These are phyloP conservation scores for Miltochrista miniata DNA, from an alignment of 2,888 invertebrate species.

Conservation along the genomic window DNA sequence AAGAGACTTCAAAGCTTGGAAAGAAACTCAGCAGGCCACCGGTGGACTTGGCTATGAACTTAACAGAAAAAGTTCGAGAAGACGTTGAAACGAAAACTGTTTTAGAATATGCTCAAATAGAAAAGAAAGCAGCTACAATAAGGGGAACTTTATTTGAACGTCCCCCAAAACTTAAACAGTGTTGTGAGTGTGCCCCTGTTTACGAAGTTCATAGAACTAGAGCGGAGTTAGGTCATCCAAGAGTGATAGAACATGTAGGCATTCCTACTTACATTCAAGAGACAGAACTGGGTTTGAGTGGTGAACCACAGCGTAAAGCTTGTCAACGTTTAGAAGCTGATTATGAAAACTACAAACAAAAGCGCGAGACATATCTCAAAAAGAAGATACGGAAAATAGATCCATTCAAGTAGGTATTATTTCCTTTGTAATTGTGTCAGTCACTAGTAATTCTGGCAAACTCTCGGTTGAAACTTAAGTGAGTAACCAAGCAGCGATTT, in stretches of 20 bases:
- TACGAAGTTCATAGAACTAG: constrained; percentile 64
- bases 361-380: constrained; percentile 53
- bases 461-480: too few relatives aligned
- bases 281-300: constrained; percentile 60
- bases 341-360: constrained; percentile 53
- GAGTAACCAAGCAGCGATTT: too few relatives aligned
- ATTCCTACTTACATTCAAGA: constrained; percentile 60
- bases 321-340: constrained; percentile 49
- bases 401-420: constrained; percentile 56
- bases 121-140: constrained; percentile 42
- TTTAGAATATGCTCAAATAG: constrained; percentile 65
- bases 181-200: constrained; percentile 56
- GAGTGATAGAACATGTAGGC: constrained; percentile 61
- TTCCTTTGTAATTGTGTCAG: background rate
- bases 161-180: constrained; percentile 57
- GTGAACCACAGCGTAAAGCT: constrained; percentile 42
- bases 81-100: constrained; percentile 63
- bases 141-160: constrained; percentile 62
- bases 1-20: constrained; percentile 55
- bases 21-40: constrained; percentile 48
- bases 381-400: constrained; percentile 59
- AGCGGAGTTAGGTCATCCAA: constrained; percentile 59
- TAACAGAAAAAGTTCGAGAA: constrained; percentile 54
- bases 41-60: constrained; percentile 67
- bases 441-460: too few relatives aligned